Conservation (phyloP, 2,797 vertebrate genomes). For the Smutsia temminckii region DNA sequence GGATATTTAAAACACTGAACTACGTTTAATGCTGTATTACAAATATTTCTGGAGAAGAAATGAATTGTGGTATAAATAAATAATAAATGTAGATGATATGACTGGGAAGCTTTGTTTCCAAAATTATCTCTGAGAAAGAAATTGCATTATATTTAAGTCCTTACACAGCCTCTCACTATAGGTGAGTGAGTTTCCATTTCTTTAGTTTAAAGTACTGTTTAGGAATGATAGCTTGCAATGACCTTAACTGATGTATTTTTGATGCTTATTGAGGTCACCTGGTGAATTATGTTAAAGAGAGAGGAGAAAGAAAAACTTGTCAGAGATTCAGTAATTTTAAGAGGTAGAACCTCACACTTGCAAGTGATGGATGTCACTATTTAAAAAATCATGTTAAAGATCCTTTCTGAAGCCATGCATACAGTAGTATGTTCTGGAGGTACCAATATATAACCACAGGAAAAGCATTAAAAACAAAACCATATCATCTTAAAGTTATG, state of each 20-base stretch:
- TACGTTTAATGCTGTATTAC: neutral
- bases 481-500: neutral
- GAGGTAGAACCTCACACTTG: neutral
- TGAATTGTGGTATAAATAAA: neutral
- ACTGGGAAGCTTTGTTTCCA: neutral
- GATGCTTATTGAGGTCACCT: neutral
- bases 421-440: neutral
- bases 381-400: neutral
- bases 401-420: neutral
- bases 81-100: neutral
- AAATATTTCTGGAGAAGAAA: conserved; percentile 1
- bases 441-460: neutral
- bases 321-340: neutral
- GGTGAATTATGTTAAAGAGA: neutral
- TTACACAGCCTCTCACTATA: neutral
- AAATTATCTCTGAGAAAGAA: neutral
- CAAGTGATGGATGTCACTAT: neutral
- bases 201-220: neutral
- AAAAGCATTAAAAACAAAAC: neutral
- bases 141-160: neutral
- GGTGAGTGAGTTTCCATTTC: neutral
- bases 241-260: neutral
- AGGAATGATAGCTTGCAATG: neutral
- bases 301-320: neutral
- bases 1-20: neutral